phyloP scores from a whole-genome alignment of 2,113 vertebrate species.

The Microtus oregoni region DNA sequence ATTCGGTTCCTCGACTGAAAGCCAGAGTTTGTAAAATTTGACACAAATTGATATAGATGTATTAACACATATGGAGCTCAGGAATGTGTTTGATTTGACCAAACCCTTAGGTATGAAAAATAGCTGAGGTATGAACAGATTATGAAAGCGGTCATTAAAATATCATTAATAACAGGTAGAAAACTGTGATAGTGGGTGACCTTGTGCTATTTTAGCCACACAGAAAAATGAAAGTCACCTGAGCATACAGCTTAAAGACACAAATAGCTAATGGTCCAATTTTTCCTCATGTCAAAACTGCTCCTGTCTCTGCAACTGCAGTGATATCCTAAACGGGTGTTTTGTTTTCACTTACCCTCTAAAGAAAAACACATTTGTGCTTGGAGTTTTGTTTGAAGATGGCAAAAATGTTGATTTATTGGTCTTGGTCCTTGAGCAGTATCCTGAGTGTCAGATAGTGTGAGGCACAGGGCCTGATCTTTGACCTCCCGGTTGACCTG shows the following conservation, averaged over 20 bases:
- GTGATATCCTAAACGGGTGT: neutral
- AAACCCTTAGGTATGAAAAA: neutral
- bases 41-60: neutral
- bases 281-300: conserved; percentile 3
- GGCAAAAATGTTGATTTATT: conserved; percentile 30
- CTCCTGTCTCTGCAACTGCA: conserved; percentile 23
- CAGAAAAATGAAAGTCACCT: conserved; percentile 21
- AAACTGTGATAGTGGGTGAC: neutral
- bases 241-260: neutral
- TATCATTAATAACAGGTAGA: neutral
- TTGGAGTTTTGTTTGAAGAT: neutral
- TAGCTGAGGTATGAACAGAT: neutral
- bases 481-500: neutral
- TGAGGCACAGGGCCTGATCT: neutral
- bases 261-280: conserved; percentile 5
- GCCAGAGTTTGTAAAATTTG: neutral
- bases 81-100: conserved; percentile 6
- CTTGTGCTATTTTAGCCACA: neutral
- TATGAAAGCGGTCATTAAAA: neutral
- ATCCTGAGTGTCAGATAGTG: neutral
- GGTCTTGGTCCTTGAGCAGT: neutral
- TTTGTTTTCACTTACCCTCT: conserved; percentile 37
- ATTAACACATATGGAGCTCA: neutral
- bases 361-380: conserved; percentile 22
- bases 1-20: neutral